Evolutionary conservation across 2,888 invertebrate genomes (phyloP), one percentile per base, ranked within the genome.

Genomic region (Bibio marci): DNA sequence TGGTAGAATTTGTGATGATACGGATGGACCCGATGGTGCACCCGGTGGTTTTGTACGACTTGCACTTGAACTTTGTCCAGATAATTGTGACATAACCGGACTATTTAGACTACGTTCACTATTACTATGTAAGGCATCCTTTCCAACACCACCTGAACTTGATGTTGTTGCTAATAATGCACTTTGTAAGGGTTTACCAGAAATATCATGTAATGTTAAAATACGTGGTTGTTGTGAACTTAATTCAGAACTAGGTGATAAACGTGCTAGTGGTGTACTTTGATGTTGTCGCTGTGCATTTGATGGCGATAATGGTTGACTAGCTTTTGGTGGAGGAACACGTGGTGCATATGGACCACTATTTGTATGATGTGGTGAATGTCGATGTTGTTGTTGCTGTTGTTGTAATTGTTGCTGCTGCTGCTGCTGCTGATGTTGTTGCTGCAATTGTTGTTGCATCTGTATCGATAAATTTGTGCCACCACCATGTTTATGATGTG

Each of bases 191-290:
- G 90, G 90, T 54, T 90, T 90, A 2, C 91, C 91, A 45, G 90
- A 90, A 53, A 91, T 88, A 55, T 91, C 91, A 58, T 90, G 86
- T 27, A 91, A 65, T 1, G 91, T 91, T n/a, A 91, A 64, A 51
- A 92, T 92, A 47, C 91, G 68, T 1, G 91, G 90, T 51, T 88
- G 88, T 55, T 90, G 90, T 10, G 81, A 77, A 48, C 90, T 90
- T 45, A 91, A 63, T 59, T 91, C 91, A 50, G 88, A 88, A 53
- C 90, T 90, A 1, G 91, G 91, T 47, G 90, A 90, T 18, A 91
- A 65, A 44, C 91, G 67, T 3, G 91, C 91, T 34, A 92, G 62
- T 4, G 91, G 92, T 1, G 91, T 91, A 46, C 86, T 87, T 60
- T 90, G 88, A 54, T 88, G 79, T 44, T 81, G 74, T 47, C 81